A percentile compares a stretch with the other conserved stretches of the same genome.
Conservation (phyloP, 2,888 invertebrate species). For the Stictocephala bisonia region DNA sequence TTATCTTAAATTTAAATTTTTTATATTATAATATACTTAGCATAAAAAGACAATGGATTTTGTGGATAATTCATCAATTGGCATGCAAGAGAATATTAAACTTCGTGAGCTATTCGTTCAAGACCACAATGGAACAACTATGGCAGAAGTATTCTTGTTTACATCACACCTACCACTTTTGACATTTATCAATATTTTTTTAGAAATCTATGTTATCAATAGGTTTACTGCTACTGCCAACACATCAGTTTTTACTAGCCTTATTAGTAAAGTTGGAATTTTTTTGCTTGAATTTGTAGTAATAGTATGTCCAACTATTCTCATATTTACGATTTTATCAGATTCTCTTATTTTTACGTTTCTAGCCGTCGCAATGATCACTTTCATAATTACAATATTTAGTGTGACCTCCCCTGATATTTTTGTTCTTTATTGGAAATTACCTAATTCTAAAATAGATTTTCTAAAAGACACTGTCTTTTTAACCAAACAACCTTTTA, state of each 20-base stretch:
- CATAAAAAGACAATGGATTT: too few relatives aligned
- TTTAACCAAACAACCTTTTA: constrained; percentile 54
- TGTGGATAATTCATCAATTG: too few relatives aligned
- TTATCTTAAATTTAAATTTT: too few relatives aligned
- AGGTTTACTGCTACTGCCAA: not conserved
- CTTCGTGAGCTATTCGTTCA: constrained; percentile 8
- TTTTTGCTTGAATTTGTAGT: constrained; percentile 21
- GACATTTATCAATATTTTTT: not conserved
- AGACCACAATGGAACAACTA: constrained; percentile 4
- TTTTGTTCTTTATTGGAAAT: constrained; percentile 14
- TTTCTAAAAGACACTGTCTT: not conserved
- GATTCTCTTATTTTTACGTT: not conserved
- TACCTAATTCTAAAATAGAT: constrained; percentile 14
- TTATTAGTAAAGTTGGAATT: not conserved
- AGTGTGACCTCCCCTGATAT: not conserved
- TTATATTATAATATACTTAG: too few relatives aligned
- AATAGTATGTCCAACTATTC: constrained; percentile 1
- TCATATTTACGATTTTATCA: constrained; percentile 14
- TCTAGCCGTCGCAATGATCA: not conserved
- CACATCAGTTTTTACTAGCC: not conserved
- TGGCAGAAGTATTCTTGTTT: not conserved
- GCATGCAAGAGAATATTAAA: too few relatives aligned
- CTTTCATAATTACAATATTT: not conserved
- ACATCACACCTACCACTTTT: not conserved
- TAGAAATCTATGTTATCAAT: not conserved